These are phyloP conservation scores for Athene noctua DNA, from an alignment of 2,113 vertebrate genomes.

Conservation along the genomic window DNA sequence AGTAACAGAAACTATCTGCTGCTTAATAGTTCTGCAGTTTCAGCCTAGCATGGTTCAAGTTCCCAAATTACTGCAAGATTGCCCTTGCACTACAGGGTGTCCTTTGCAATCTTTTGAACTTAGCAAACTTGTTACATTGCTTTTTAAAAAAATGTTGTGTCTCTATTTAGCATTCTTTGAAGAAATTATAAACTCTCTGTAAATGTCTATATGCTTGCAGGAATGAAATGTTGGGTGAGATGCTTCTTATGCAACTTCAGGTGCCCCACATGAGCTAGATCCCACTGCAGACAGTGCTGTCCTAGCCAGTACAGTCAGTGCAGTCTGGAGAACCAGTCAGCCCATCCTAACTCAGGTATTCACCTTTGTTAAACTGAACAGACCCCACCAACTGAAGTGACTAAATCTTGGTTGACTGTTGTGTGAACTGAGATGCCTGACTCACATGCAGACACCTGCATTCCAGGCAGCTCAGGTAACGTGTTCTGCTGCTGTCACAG, in stretches of 20 bases:
- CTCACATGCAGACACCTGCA: not conserved
- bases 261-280: not conserved
- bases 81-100: not conserved
- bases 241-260: not conserved
- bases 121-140: not conserved
- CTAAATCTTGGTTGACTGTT: not conserved
- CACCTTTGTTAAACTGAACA: not conserved
- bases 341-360: not conserved
- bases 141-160: not conserved
- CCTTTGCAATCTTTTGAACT: not conserved
- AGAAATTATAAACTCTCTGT: not conserved
- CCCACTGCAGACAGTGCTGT: not conserved
- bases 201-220: not conserved
- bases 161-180: not conserved
- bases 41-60: not conserved
- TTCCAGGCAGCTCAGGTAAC: not conserved
- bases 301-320: no score
- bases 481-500: not conserved
- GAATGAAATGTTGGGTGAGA: not conserved
- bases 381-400: no score
- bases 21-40: not conserved
- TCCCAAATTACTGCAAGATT: not conserved
- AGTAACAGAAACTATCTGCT: not conserved
- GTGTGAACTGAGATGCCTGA: not conserved
- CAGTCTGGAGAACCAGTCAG: not conserved